phyloP scores from a whole-genome alignment of 2,113 vertebrate genomes.

The Tychaedon coryphoeus region DNA sequence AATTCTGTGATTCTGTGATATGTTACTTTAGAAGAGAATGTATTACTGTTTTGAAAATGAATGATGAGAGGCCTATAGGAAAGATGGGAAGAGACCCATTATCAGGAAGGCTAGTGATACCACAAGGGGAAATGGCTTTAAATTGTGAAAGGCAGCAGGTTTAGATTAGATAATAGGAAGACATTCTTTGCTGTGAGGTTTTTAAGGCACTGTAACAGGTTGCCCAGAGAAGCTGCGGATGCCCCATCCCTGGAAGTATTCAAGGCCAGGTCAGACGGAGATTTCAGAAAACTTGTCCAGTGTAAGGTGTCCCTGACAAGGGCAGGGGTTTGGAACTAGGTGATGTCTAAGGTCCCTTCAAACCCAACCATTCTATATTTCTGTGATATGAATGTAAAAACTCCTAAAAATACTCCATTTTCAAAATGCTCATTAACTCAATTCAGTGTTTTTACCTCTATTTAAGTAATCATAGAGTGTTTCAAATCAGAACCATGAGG shows the following conservation, averaged over 20 bases:
- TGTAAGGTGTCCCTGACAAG: not conserved
- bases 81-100: not conserved
- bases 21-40: not conserved
- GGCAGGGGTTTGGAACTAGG: rapidly evolving
- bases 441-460: not conserved
- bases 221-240: not conserved
- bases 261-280: rapidly evolving
- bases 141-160: not conserved
- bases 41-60: not conserved
- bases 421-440: not conserved
- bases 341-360: not conserved
- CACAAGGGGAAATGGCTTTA: rapidly evolving
- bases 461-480: not conserved
- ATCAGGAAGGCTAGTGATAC: not conserved
- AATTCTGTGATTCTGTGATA: not conserved
- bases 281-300: not conserved
- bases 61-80: not conserved
- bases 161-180: not conserved
- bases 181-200: not conserved
- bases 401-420: not conserved
- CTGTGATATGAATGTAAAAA: not conserved
- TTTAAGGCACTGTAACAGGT: not conserved
- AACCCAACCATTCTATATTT: not conserved
- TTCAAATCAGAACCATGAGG: not conserved
- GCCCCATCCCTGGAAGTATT: rapidly evolving